Conservation (phyloP, 2,888 invertebrate species). For the Tetramorium bicarinatum region DNA sequence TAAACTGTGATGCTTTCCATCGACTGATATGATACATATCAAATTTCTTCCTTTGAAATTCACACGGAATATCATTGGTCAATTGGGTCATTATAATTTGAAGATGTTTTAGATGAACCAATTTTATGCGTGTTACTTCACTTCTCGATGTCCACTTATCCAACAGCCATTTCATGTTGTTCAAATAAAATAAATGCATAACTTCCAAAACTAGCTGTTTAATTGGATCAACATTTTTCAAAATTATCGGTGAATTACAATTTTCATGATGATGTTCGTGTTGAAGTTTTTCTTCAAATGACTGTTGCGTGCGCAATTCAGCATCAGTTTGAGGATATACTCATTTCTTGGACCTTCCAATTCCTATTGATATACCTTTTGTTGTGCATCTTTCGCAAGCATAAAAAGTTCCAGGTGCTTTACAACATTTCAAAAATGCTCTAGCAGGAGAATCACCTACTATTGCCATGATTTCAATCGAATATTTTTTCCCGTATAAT, state of each 20-base stretch:
- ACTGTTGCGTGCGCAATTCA: constrained; percentile 1
- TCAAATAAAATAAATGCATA: constrained; percentile 20
- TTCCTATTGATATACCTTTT: constrained; percentile 6
- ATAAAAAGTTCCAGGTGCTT: neutral
- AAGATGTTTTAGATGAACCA: neutral
- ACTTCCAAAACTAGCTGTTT: neutral
- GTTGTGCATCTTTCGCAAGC: neutral
- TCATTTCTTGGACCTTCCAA: neutral
- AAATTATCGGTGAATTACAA: neutral
- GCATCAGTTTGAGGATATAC: neutral
- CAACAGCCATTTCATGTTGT: neutral
- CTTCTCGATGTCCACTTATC: constrained; percentile 12
- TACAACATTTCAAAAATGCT: neutral
- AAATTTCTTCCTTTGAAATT: constrained; percentile 10
- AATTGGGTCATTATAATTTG: neutral
- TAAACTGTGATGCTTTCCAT: constrained; percentile 1
- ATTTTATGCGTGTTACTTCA: neutral
- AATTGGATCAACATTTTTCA: neutral
- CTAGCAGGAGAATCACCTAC: neutral
- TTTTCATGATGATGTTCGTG: neutral
- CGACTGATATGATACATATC: neutral
- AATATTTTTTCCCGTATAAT: neutral
- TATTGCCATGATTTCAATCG: neutral
- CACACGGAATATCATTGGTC: neutral
- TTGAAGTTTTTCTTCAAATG: constrained; percentile 10